Evolutionary conservation across 1,140 invertebrate species (phyloP), one percentile per base, ranked within the genome.

Genomic region (Leptoteleia sp.): DNA sequence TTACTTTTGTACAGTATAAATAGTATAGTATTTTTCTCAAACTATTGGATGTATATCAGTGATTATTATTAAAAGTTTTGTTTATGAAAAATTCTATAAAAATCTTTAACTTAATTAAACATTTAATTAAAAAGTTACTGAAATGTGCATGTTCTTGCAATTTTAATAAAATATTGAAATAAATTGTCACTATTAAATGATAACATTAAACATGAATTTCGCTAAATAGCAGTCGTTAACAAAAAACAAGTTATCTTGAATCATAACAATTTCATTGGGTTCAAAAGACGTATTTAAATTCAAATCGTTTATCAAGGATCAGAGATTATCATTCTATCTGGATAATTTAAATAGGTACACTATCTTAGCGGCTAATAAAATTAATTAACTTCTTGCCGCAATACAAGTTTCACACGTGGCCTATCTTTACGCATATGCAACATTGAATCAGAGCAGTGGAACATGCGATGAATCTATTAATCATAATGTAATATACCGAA

Each of bases 381-480:
- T 76, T 67, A 76, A 76, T 76, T 75, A 75, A 75, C 71, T 65
- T 52, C 25, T 73, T 38, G 59, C 31, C 43, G 29, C 27, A 40
- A 73, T 75, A 64, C 70, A 64, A 57, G 59, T 73, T 73, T 73
- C 59, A 59, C 59, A 64, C 59, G 50, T 64, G 45, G 35, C 37
- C 48, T 73, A 59, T 73, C 70, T 64, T 57, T 37, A 22, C 50
- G 40, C 59, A 31, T 33, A 40, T 35, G 45, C 29, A 17, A 52
- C 25, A 7, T 27, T 33, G 54, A 59, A 61, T 61, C 54, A 27
- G 54, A 61, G 62, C 43, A 54, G 62, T 45, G 54, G 17, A 76
- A 76, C 72, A 76, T 67, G 62, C 72, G 72, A 76, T 76, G 62
- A 67, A 55, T 76, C 72, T 76, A 67, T 76, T 67, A 76, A 76